phyloP scores from a whole-genome alignment of 2,888 invertebrate genomes.

The Ophion ventricosus region DNA sequence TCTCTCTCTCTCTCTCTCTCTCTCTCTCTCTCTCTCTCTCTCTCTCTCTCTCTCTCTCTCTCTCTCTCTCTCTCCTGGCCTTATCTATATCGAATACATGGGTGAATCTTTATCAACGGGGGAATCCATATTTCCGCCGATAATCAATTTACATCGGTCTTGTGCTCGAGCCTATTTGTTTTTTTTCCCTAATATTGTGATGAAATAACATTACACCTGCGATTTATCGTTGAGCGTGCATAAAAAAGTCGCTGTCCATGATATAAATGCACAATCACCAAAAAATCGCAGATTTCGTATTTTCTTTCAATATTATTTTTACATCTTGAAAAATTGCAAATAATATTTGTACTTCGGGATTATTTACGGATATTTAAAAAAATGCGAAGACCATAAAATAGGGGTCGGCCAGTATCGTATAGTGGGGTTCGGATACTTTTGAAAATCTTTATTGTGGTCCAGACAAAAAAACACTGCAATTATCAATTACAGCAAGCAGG shows the following conservation, averaged over 20 bases:
- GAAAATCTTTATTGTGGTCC: no score
- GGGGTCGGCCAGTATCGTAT: no score
- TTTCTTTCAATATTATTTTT: not conserved
- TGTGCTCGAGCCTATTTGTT: not conserved
- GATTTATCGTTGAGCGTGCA: not conserved
- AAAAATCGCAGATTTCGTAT: no score
- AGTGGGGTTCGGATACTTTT: no score
- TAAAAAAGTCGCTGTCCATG: not conserved
- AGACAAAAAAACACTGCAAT: no score
- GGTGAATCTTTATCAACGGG: not conserved
- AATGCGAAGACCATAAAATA: no score
- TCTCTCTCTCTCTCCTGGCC: no score
- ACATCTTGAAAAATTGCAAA: not conserved
- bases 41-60: no score
- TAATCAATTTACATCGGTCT: not conserved
- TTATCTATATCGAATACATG: constrained; percentile 1
- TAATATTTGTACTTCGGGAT: not conserved
- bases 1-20: not conserved
- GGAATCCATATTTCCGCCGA: not conserved
- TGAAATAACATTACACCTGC: not conserved
- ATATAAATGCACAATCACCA: no score
- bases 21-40: no score
- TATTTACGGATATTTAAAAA: not conserved
- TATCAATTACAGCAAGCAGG: no score
- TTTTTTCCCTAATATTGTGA: not conserved